A percentile compares a stretch with the other conserved stretches of the same genome.
phyloP scores from a whole-genome alignment of 1,140 invertebrate genomes.

The Scaptomyza pallida region DNA sequence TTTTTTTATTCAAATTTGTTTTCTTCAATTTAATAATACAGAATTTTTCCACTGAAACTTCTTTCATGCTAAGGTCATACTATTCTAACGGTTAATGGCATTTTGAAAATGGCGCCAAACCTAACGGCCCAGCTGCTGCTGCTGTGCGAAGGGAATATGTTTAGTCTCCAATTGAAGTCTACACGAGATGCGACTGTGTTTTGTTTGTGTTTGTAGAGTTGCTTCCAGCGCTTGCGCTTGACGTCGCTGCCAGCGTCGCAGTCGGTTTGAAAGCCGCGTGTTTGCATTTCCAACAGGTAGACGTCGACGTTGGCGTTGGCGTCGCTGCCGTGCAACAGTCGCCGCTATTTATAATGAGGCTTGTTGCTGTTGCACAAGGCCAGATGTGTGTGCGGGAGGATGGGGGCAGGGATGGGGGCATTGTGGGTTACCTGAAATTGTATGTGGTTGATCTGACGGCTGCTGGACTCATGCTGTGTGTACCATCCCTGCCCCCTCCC shows the following conservation, averaged over 20 bases:
- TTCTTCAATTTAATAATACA: no score
- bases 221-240: constrained; percentile 63
- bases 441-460: constrained; percentile 2
- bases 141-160: no score
- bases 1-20: no score
- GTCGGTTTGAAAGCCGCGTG: constrained; percentile 30
- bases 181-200: neutral
- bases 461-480: constrained; percentile 16
- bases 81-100: neutral
- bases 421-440: constrained; percentile 4
- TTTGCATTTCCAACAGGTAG: constrained; percentile 80
- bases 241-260: constrained; percentile 36
- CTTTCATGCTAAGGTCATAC: neutral
- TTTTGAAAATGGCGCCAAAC: constrained; percentile 6
- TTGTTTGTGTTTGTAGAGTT: constrained; percentile 54
- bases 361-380: constrained; percentile 41
- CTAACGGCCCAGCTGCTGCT: neutral
- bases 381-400: neutral
- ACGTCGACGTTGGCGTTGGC: constrained; percentile 36
- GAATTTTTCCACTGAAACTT: no score
- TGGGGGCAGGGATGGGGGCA: neutral
- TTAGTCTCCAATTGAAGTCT: neutral
- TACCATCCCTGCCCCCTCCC: neutral
- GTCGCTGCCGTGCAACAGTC: constrained; percentile 73
- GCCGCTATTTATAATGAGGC: constrained; percentile 73